Evolutionary conservation across 2,113 vertebrate species (phyloP).

Genomic region (Myiozetetes cayanensis): DNA sequence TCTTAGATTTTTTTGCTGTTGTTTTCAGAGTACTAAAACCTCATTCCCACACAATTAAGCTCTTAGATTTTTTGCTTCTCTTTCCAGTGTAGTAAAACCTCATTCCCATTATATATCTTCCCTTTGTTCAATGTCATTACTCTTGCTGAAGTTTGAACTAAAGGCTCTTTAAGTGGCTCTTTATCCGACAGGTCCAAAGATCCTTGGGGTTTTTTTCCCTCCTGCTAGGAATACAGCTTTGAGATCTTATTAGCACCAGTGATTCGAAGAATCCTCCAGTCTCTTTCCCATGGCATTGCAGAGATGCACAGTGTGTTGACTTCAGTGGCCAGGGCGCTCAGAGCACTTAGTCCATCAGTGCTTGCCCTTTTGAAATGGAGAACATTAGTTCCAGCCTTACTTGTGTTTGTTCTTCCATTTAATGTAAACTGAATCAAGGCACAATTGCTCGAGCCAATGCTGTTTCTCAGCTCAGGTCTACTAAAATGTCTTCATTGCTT

Average conservation of each 20-base stretch:
- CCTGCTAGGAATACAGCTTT: neutral
- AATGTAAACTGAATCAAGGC: constrained; percentile 24
- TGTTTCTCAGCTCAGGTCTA: constrained; percentile 5
- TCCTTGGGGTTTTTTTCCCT: neutral
- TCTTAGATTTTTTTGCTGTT: neutral
- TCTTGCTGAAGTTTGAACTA: neutral
- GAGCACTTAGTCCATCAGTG: constrained; percentile 37
- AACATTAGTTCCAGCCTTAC: constrained; percentile 25
- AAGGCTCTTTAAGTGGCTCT: neutral
- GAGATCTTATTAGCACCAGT: neutral
- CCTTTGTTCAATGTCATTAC: neutral
- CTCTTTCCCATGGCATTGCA: neutral
- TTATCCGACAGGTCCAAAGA: neutral
- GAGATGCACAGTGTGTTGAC: neutral
- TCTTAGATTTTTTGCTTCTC: neutral
- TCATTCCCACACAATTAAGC: neutral
- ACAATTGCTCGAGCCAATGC: neutral
- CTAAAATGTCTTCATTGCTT: constrained; percentile 34
- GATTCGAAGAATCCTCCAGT: neutral
- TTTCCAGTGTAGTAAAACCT: neutral
- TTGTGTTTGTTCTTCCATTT: constrained; percentile 32
- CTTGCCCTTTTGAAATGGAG: constrained; percentile 28
- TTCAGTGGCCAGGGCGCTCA: neutral
- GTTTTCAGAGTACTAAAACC: neutral
- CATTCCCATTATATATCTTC: neutral